Conservation (phyloP, 2,113 vertebrate species). For the Nothobranchius kuhntae region DNA sequence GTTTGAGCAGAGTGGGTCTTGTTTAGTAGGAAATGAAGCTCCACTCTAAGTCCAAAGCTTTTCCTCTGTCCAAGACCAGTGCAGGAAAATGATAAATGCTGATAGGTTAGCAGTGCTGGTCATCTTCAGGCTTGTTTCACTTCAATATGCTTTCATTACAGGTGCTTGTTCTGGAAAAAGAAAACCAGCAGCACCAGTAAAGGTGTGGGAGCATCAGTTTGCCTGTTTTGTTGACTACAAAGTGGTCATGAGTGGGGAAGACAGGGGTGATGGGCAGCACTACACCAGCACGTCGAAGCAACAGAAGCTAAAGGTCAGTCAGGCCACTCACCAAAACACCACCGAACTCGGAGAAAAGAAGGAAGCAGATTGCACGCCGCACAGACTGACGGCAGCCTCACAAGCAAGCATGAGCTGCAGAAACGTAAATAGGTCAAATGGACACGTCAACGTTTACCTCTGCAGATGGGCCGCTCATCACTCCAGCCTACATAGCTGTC, state of each 20-base stretch:
- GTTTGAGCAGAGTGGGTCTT: no score
- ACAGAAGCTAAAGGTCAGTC: slow-evolving; percentile 46
- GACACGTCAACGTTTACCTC: slow-evolving; percentile 81
- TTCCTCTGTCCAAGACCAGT: no score
- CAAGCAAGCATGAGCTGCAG: slow-evolving; percentile 2
- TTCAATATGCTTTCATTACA: no score
- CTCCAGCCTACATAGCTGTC: slow-evolving; percentile 98
- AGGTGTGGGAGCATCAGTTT: no score
- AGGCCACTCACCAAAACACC: slow-evolving; percentile 31
- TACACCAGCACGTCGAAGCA: slow-evolving; percentile 23
- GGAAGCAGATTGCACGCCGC: background rate
- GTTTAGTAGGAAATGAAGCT: no score
- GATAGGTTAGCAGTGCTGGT: no score
- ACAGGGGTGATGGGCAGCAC: slow-evolving; percentile 43
- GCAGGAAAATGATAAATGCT: no score
- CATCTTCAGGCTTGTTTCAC: no score
- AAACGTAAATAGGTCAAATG: slow-evolving; percentile 18
- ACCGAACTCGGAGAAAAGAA: background rate
- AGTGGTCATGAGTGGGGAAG: slow-evolving; percentile 27
- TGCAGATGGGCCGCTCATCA: slow-evolving; percentile 94
- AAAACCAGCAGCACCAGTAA: no score
- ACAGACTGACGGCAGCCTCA: slow-evolving; percentile 22
- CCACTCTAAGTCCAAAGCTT: no score
- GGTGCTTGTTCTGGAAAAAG: no score
- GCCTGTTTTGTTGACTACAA: slow-evolving; percentile 8